phyloP scores from a whole-genome alignment of 2,888 invertebrate species.

The Caenorhabditis sp. region DNA sequence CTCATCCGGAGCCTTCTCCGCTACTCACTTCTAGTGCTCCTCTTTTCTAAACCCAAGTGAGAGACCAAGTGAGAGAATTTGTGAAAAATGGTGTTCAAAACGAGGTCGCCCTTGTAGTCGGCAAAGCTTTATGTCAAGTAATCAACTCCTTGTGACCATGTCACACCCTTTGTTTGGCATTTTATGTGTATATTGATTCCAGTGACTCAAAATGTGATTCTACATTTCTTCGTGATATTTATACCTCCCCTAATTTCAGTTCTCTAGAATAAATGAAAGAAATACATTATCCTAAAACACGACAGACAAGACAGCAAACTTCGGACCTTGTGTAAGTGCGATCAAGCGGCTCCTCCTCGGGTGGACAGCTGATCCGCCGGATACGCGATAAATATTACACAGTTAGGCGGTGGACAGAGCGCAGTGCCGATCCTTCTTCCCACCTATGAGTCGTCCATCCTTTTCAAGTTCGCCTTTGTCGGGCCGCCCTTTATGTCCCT shows the following conservation, averaged over 20 bases:
- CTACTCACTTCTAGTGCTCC: not conserved
- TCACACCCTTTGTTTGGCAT: not conserved
- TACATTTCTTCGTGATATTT: not conserved
- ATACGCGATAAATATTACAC: slow-evolving; percentile 20
- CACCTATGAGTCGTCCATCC: not conserved
- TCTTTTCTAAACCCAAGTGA: too few species aligned
- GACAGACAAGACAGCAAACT: not conserved
- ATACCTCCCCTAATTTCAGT: too few species aligned
- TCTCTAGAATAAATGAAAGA: too few species aligned
- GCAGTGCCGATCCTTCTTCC: not conserved
- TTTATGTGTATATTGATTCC: not conserved
- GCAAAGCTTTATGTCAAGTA: slow-evolving; percentile 2
- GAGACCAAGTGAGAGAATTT: too few species aligned
- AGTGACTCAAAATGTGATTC: not conserved
- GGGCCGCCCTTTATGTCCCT: too few species aligned
- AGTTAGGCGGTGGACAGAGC: not conserved
- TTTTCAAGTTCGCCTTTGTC: not conserved
- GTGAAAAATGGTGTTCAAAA: slow-evolving; percentile 16
- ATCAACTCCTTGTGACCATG: not conserved
- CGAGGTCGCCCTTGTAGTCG: slow-evolving; percentile 12
- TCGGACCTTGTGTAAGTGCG: too few species aligned
- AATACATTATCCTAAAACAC: too few species aligned
- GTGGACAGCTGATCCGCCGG: slow-evolving; percentile 12
- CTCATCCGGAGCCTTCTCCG: not conserved
- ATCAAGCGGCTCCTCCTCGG: not conserved